Conservation (phyloP, 2,797 vertebrate species). For the Zenarchopterus dispar region DNA sequence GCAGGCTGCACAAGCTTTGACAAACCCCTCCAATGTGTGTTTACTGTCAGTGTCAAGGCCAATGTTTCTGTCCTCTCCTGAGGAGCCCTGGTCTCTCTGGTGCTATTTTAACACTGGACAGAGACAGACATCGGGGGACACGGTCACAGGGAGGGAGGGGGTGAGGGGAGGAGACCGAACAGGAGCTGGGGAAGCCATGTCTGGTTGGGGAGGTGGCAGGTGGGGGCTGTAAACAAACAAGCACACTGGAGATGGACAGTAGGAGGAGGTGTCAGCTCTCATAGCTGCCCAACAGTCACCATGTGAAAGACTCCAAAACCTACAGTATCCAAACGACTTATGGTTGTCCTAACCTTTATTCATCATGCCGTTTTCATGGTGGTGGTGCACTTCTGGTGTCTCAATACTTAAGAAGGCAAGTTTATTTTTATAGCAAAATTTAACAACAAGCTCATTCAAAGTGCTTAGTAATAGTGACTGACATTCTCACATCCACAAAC, state of each 20-base stretch:
- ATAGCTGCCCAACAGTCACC: not conserved
- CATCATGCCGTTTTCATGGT: not conserved
- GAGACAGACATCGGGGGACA: conserved; percentile 37
- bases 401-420: too few species aligned
- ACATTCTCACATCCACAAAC: conserved; percentile 1
- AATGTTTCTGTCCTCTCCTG: conserved; percentile 53
- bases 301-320: conserved; percentile 9
- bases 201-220: conserved; percentile 27
- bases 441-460: too few species aligned
- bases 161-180: conserved; percentile 47
- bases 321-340: not conserved
- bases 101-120: conserved; percentile 70
- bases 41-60: conserved; percentile 56
- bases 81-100: conserved; percentile 58
- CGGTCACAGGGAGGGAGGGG: conserved; percentile 8
- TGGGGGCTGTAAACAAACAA: conserved; percentile 74
- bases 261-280: conserved; percentile 12
- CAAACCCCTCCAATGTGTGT: conserved; percentile 40
- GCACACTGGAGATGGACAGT: conserved; percentile 2
- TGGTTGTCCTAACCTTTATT: not conserved
- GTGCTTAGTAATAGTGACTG: not conserved
- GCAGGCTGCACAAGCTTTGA: conserved; percentile 13
- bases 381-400: not conserved
- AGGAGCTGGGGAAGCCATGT: conserved; percentile 69
- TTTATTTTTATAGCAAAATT: too few species aligned